Conservation (phyloP, 1,140 invertebrate genomes). For the Drosophila mauritiana region DNA sequence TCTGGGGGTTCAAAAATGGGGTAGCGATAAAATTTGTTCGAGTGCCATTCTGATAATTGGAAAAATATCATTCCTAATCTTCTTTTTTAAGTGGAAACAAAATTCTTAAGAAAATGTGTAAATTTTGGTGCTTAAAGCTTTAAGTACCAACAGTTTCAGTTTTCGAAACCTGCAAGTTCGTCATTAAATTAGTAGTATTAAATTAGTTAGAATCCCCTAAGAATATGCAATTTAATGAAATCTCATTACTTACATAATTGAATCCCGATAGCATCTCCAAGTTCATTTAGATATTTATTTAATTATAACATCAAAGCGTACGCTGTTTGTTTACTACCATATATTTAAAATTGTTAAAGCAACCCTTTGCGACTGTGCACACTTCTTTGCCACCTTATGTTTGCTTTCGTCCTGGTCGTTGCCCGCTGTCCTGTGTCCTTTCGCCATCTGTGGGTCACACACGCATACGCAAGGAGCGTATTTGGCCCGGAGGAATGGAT, state of each 20-base stretch:
- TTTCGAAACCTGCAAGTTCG: too few species aligned
- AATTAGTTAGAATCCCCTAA: not conserved
- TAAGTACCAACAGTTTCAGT: too few species aligned
- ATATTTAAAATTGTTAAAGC: not conserved
- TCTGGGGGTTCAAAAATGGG: constrained; percentile 19
- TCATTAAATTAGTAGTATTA: not conserved
- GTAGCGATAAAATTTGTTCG: not conserved
- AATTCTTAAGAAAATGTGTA: not conserved
- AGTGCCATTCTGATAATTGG: not conserved
- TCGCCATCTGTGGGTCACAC: constrained; percentile 36
- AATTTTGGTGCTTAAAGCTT: too few species aligned
- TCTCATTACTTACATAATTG: not conserved
- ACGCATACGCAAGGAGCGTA: constrained; percentile 8
- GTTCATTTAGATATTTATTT: not conserved
- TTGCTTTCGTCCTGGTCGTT: constrained; percentile 1
- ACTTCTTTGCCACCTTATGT: constrained; percentile 25
- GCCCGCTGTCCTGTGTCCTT: constrained; percentile 4
- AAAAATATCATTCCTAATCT: not conserved
- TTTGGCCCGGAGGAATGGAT: not conserved
- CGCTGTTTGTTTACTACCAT: not conserved
- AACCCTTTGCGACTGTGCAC: constrained; percentile 7
- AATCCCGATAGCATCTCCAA: not conserved
- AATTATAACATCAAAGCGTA: not conserved
- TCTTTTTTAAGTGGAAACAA: not conserved
- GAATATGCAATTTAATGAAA: not conserved